phyloP scores from a whole-genome alignment of 2,113 vertebrate species.

The Brachionichthys hirsutus region DNA sequence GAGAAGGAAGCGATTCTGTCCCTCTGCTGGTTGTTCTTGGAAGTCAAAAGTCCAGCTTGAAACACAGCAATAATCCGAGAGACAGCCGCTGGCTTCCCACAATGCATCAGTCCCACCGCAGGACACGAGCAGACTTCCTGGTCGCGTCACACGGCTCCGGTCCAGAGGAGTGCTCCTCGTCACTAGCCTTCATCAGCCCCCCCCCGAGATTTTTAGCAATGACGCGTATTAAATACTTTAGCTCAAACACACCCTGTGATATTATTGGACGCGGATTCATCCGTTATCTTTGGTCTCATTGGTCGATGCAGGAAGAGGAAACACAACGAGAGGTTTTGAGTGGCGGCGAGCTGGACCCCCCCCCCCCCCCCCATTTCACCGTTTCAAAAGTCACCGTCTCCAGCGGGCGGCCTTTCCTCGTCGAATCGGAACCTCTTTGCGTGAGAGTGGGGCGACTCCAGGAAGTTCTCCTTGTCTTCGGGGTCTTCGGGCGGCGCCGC shows the following conservation, averaged over 20 bases:
- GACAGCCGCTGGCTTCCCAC: too few species aligned
- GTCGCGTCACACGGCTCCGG: too few species aligned
- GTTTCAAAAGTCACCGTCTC: constrained; percentile 62
- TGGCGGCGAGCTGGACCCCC: constrained; percentile 8
- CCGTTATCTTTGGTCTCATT: constrained; percentile 67
- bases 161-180: too few species aligned
- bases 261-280: constrained; percentile 1
- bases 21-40: too few species aligned
- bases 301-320: too few species aligned
- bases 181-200: too few species aligned
- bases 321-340: constrained; percentile 6
- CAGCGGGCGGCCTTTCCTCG: constrained; percentile 66
- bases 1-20: too few species aligned
- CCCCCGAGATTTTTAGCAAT: neutral
- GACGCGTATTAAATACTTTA: constrained; percentile 48
- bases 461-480: constrained; percentile 94
- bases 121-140: too few species aligned
- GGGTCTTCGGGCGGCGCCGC: constrained; percentile 74
- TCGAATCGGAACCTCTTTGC: constrained; percentile 88
- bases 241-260: constrained; percentile 48
- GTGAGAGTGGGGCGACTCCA: constrained; percentile 80
- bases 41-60: too few species aligned
- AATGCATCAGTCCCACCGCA: too few species aligned
- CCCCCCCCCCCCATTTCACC: neutral
- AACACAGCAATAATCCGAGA: too few species aligned